Evolutionary conservation across 2,888 invertebrate species (phyloP).

Genomic region (Synanthedon myopaeformis): DNA sequence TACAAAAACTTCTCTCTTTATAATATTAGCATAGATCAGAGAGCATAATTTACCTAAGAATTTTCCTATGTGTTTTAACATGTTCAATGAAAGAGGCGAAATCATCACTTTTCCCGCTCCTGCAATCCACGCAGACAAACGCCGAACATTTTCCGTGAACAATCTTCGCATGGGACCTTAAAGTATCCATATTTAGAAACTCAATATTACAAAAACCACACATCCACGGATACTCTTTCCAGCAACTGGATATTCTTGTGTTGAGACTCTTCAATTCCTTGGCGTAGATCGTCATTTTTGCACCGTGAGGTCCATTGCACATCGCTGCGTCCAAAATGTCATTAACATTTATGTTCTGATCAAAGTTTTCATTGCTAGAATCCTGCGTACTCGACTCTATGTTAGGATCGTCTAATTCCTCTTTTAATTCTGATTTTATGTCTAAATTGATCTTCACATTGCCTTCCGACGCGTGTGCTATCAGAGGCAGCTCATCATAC

Average conservation of each 20-base stretch:
- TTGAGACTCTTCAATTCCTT: constrained; percentile 35
- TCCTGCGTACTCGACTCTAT: neutral
- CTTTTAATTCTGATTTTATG: constrained; percentile 43
- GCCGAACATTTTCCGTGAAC: constrained; percentile 74
- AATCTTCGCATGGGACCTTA: constrained; percentile 72
- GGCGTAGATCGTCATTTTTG: constrained; percentile 39
- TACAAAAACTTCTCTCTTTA: neutral
- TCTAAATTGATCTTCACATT: constrained; percentile 18
- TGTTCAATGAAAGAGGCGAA: constrained; percentile 75
- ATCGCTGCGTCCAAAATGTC: constrained; percentile 47
- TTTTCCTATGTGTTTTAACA: constrained; percentile 72
- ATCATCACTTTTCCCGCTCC: constrained; percentile 68
- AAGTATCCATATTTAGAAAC: constrained; percentile 39
- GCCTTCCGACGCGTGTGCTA: constrained; percentile 8
- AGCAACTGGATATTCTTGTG: constrained; percentile 26
- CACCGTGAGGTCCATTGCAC: constrained; percentile 22
- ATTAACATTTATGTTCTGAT: constrained; percentile 34
- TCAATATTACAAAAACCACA: constrained; percentile 51
- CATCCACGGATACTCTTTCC: constrained; percentile 58
- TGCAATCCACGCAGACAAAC: constrained; percentile 76
- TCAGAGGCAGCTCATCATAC: constrained; percentile 21
- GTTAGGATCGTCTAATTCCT: constrained; percentile 23
- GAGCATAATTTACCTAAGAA: constrained; percentile 50
- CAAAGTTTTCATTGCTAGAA: constrained; percentile 5
- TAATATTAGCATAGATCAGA: neutral